A percentile compares a stretch with the other conserved stretches of the same genome.
Evolutionary conservation across 1,140 invertebrate species (phyloP).

Genomic region (Pissodes strobi): DNA sequence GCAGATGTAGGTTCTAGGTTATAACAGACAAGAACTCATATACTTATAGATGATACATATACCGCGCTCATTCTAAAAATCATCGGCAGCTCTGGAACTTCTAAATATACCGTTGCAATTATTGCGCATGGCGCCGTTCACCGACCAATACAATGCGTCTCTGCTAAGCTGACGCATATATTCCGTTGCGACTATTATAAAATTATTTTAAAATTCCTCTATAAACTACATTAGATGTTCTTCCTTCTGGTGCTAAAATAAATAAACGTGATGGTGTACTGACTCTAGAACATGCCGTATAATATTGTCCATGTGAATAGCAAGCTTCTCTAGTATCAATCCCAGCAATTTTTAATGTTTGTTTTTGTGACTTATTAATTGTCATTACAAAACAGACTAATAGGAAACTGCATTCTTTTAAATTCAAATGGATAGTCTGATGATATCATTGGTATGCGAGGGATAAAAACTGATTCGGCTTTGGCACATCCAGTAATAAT

Average conservation of each 20-base stretch:
- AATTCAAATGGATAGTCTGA: conserved; percentile 49
- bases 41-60: no score
- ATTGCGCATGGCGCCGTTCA: no score
- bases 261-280: neutral
- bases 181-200: no score
- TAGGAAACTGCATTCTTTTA: conserved; percentile 57
- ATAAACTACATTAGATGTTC: neutral
- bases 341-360: no score
- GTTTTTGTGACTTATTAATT: conserved; percentile 59
- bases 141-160: no score
- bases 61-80: no score
- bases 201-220: neutral
- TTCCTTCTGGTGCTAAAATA: neutral
- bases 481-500: conserved; percentile 41
- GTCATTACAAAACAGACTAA: conserved; percentile 55
- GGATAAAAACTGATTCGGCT: conserved; percentile 48
- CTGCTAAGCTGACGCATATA: no score
- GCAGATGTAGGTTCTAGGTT: no score
- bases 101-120: no score
- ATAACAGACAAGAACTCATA: no score
- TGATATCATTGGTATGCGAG: conserved; percentile 48
- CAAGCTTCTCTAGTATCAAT: neutral
- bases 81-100: no score
- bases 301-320: neutral
- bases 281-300: neutral